Base-by-base conservation (phyloP, 2,888 invertebrate genomes). In the Tryphoninae sp. region DNA sequence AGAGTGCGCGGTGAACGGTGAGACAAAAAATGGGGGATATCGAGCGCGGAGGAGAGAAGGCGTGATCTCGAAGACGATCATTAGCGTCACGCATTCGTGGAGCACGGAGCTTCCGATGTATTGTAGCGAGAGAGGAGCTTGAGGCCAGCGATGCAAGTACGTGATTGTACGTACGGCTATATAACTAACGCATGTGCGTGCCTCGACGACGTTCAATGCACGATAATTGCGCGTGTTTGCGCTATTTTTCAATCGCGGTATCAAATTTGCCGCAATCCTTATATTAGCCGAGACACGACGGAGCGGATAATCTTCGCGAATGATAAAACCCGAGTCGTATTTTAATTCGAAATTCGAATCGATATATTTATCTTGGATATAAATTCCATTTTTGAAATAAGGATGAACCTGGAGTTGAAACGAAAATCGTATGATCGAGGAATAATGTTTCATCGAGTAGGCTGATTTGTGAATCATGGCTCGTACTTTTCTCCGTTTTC, bases 41-140 rank as follows among this genome's bases (percentile, higher is more conserved):
- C 49, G 26, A 69, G 65, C 65, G 53, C 42, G 58, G 65, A 72
- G 71, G 67, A 49, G 53, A 69, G 49, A 68, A 62, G 68, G 75
- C 75, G 75, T 72, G 65, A 82, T 85, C 68, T 84, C 78, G 61
- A 83, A 81, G 81, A 78, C 75, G 73, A 84, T 85, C 82, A 86
- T 86, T 85, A 86, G 69, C 84, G 84, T 86, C 86, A 86, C 86
- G 86, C 86, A 86, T 77, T 62, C 76, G 67, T 11, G 51, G 23
- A 64, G 33, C 72, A 58, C 55, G 33, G 4, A 22, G 51, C 42
- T 61, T 77, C 42, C 53, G 42, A 75, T 75, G 49, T 42, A 53
- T 40, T 49, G 40, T 40, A 45, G 62, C 67, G 55, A 64, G 19
- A 23, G 64, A 40, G 45, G 33, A 6, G 3, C 33, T 33, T 6